Base-by-base conservation (phyloP, 1,140 invertebrate genomes). In the Drosophila malerkotliana region DNA sequence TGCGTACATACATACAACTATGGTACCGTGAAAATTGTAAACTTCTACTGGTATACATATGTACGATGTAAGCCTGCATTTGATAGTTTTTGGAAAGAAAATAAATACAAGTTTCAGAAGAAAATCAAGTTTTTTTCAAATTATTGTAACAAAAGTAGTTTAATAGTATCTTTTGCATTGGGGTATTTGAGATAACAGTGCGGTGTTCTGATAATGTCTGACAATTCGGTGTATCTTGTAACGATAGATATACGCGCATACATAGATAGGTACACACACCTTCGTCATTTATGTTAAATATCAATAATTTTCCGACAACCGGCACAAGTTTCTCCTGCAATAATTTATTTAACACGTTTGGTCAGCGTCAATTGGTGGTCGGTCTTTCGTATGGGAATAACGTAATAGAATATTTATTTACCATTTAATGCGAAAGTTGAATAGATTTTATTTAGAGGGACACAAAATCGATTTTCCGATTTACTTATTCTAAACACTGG, bases 361-460 rank as follows among this genome's bases (percentile, higher is more conserved):
- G 14, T 15, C 14, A 18, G 26, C 39, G 14, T n/a, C 3, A 2
- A 44, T 44, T 44, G 41, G 41, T 8, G 21, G 18, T 49, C 44
- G n/a, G 44, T 51, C 21, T 41, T 15, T 67, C 32, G 26, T 34
- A 21, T 44, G 34, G n/a, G 12, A 24, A 30, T 39, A 67, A 64
- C 47, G 63, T 64, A 64, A 67, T 53, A 53, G 47, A 64, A 52
- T 67, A 67, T 67, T 67, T 67, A 67, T 67, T 67, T 67, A 67
- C 63, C 63, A 67, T 30, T 63, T 64, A 64, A 52, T 37, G 47
- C 47, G 26, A 39, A 41, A 44, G 39, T 39, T 61, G 14, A 32
- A 32, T 3, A 30, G 32, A 53, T 45, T 52, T 45, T 30, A 18
- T 51, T 51, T 41, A 15, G 44, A 14, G 34, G 64, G 62, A 34